Conservation (phyloP, 2,888 invertebrate genomes). For the Clistopyga incitator region DNA sequence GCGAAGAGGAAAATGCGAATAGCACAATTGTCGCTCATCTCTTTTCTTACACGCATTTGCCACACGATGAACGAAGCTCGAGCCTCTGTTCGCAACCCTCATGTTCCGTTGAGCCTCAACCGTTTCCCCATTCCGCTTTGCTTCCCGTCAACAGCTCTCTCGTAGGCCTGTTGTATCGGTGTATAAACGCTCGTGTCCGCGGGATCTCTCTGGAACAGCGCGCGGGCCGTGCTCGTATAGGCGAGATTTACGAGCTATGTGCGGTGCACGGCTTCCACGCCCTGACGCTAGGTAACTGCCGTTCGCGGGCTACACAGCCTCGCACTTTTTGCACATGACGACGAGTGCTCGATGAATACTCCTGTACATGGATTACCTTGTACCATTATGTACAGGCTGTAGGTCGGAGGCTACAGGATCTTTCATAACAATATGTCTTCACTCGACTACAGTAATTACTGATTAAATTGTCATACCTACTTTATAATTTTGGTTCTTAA, state of each 20-base stretch:
- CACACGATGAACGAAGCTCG: not conserved
- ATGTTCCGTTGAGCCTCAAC: slow-evolving; percentile 62
- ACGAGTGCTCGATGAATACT: slow-evolving; percentile 29
- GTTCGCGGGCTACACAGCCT: slow-evolving; percentile 26
- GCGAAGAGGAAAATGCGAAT: slow-evolving; percentile 52
- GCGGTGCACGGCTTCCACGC: slow-evolving; percentile 46
- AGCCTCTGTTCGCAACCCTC: slow-evolving; percentile 60
- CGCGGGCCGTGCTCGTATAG: slow-evolving; percentile 63
- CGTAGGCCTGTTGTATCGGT: slow-evolving; percentile 72
- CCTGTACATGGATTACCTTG: slow-evolving; percentile 30
- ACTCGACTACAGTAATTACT: not conserved
- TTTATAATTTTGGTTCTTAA: not conserved
- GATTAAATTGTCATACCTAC: not conserved
- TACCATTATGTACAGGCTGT: slow-evolving; percentile 31
- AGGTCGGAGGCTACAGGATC: slow-evolving; percentile 5
- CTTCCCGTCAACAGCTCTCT: slow-evolving; percentile 48
- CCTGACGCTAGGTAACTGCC: not conserved
- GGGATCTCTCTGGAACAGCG: slow-evolving; percentile 23
- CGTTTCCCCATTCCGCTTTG: slow-evolving; percentile 51
- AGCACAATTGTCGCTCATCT: slow-evolving; percentile 64
- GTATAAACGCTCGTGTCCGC: slow-evolving; percentile 71
- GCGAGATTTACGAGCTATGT: slow-evolving; percentile 80
- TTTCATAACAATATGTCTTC: slow-evolving; percentile 8
- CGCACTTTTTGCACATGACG: slow-evolving; percentile 7
- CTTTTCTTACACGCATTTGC: slow-evolving; percentile 40